phyloP scores from a whole-genome alignment of 2,797 vertebrate species.

The Urosaurus nigricauda region DNA sequence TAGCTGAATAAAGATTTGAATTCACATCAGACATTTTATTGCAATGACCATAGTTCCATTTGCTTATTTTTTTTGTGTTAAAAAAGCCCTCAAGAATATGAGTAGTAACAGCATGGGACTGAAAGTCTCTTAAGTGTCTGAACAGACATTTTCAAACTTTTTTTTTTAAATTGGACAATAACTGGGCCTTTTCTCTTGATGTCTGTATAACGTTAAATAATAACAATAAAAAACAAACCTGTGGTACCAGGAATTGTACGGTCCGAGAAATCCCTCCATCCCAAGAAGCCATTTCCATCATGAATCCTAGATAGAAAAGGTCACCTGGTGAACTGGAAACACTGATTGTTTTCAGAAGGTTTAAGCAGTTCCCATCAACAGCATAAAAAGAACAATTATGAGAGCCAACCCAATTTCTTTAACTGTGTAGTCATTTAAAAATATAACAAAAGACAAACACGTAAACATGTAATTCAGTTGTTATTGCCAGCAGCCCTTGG shows the following conservation, averaged over 20 bases:
- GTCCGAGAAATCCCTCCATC: conserved; percentile 98
- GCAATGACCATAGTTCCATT: background rate
- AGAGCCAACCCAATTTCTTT: background rate
- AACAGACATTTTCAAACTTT: background rate
- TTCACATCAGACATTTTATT: too few species aligned
- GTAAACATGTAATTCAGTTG: background rate
- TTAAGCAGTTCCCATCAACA: background rate
- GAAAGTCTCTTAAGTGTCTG: background rate
- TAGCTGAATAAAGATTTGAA: background rate
- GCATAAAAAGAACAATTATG: background rate
- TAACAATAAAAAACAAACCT: conserved; percentile 80
- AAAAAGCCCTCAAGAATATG: background rate
- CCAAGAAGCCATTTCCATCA: conserved; percentile 99
- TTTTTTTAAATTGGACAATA: background rate
- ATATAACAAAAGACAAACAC: background rate
- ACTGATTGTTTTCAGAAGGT: background rate
- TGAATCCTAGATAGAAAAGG: conserved; percentile 86
- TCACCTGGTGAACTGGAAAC: background rate
- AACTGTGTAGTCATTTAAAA: background rate
- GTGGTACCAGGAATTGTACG: conserved; percentile 97
- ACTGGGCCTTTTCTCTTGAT: background rate
- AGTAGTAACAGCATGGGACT: background rate
- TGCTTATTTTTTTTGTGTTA: too few species aligned
- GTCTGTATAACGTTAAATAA: accelerated
- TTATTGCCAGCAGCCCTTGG: background rate